phyloP scores from a whole-genome alignment of 1,140 invertebrate species.

The Andricus grossulariae region DNA sequence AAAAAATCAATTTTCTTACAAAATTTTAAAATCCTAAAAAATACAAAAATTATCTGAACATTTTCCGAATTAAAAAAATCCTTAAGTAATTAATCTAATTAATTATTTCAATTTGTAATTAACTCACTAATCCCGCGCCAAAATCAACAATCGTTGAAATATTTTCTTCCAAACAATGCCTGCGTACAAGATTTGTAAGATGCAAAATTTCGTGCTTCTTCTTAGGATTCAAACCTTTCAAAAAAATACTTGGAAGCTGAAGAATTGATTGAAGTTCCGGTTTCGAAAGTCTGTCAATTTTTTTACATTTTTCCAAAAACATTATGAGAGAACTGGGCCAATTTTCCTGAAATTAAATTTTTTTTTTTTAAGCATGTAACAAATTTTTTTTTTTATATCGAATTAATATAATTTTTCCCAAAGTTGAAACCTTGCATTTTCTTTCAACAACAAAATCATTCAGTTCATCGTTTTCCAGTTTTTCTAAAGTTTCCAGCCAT shows the following conservation, averaged over 20 bases:
- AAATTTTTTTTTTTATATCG: no score
- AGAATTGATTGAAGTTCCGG: conserved; percentile 30
- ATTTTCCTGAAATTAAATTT: conserved; percentile 61
- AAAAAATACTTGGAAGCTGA: conserved; percentile 62
- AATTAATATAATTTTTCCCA: background rate
- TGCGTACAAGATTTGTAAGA: conserved; percentile 78
- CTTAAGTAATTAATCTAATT: no score
- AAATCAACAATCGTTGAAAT: conserved; percentile 84
- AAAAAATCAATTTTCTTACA: no score
- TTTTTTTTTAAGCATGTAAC: background rate
- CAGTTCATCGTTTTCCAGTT: conserved; percentile 71
- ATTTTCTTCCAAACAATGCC: conserved; percentile 74
- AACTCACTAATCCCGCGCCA: conserved; percentile 85
- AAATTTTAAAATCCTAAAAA: no score
- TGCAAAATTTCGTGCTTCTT: conserved; percentile 83
- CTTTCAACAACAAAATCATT: conserved; percentile 69
- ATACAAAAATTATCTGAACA: no score
- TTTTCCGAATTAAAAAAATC: no score
- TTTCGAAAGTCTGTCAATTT: conserved; percentile 57
- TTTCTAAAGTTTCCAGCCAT: conserved; percentile 74
- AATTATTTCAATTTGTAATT: conserved; percentile 32
- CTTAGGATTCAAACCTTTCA: conserved; percentile 77
- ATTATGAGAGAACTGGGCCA: conserved; percentile 69
- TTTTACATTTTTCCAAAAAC: conserved; percentile 69
- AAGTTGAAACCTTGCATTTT: conserved; percentile 53